A percentile compares a stretch with the other conserved stretches of the same genome.
phyloP scores from a whole-genome alignment of 1,140 invertebrate genomes.

The Sesamia nonagrioides region DNA sequence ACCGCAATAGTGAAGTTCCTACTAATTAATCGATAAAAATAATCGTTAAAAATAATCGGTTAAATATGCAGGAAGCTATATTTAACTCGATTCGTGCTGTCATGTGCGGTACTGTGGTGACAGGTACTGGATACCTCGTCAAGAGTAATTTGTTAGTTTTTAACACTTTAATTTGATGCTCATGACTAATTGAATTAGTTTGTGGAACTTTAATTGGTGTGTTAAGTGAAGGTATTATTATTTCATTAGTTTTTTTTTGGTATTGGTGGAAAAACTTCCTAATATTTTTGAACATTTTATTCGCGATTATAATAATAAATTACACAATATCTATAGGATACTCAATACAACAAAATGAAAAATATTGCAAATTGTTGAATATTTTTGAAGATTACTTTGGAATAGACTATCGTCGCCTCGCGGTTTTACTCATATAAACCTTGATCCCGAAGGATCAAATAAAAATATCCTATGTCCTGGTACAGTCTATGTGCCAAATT shows the following conservation, averaged over 20 bases:
- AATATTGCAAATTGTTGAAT: too few relatives aligned
- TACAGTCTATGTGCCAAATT: too few relatives aligned
- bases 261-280: too few relatives aligned
- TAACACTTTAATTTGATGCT: conserved; percentile 23
- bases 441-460: too few relatives aligned
- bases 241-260: neutral
- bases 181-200: conserved; percentile 19
- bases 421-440: too few relatives aligned
- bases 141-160: conserved; percentile 30
- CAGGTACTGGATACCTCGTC: neutral
- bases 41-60: conserved; percentile 22
- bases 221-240: conserved; percentile 11
- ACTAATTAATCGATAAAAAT: conserved; percentile 8
- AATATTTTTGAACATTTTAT: too few relatives aligned
- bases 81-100: conserved; percentile 2
- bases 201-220: neutral
- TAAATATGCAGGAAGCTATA: conserved; percentile 17
- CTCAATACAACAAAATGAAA: too few relatives aligned
- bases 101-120: neutral
- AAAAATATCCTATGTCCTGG: too few relatives aligned
- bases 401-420: too few relatives aligned
- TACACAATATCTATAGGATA: too few relatives aligned
- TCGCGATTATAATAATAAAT: too few relatives aligned
- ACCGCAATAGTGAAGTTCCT: conserved; percentile 22
- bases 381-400: too few relatives aligned